Evolutionary conservation across 1,140 invertebrate species (phyloP), one percentile per base, ranked within the genome.

Genomic region (Lineus longissimus): DNA sequence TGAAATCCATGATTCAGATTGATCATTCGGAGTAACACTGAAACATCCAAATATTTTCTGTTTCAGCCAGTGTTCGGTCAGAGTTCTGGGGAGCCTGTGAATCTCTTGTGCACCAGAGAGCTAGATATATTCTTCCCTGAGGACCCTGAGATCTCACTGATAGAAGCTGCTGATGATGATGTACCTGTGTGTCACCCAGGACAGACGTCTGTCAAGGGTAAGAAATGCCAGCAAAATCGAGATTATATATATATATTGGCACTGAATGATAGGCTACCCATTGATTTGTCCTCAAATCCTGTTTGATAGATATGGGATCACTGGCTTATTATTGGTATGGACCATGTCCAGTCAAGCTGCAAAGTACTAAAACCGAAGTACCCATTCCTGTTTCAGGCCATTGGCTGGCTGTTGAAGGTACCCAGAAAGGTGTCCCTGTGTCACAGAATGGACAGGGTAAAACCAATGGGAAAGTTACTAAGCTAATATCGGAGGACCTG

Each of bases 11-110:
- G n/a, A n/a, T n/a, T n/a, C n/a, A n/a, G n/a, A n/a, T n/a, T n/a
- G n/a, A n/a, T n/a, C n/a, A n/a, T n/a, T n/a, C n/a, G n/a, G n/a
- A n/a, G n/a, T n/a, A n/a, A n/a, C n/a, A n/a, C n/a, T n/a, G n/a
- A n/a, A n/a, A 31, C n/a, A 23, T 25, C 45, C 31, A 62, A 15
- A 31, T 33, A 17, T 43, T 19, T 61, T n/a, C 33, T 36, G 33
- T 36, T 70, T 31, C 63, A 80, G 78, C 72, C 74, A 19, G 55
- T 80, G 7, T 70, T 65, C 72, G 77, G 78, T 29, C 68, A 75
- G 56, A 64, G 74, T 30, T 72, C 71, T n/a, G 11, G 62, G 2
- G 68, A 67, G 58, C 62, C 55, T 33, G n/a, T 55, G 1, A 47
- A 62, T 17, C 78, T 79, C 60, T 64, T 67, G 45, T 71, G 73